A percentile compares a stretch with the other conserved stretches of the same genome.
phyloP scores from a whole-genome alignment of 1,140 invertebrate genomes.

The Aphidius gifuensis region DNA sequence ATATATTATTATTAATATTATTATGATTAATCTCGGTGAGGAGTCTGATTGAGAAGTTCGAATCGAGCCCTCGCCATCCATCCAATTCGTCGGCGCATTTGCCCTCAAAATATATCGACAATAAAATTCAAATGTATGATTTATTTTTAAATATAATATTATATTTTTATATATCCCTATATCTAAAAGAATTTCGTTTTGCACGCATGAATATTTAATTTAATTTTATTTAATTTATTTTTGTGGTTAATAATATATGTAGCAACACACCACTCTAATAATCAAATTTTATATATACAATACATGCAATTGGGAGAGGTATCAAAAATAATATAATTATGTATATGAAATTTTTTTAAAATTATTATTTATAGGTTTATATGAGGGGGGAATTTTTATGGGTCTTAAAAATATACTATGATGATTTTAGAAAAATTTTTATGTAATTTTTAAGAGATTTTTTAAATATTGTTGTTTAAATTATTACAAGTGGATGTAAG shows the following conservation, averaged over 20 bases:
- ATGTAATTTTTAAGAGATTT: no score
- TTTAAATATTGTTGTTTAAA: no score
- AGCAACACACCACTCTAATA: conserved; percentile 51
- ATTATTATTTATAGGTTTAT: no score
- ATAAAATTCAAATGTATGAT: no score
- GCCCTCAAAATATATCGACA: neutral
- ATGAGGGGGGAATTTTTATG: no score
- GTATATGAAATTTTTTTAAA: no score
- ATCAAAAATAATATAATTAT: neutral
- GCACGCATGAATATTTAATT: conserved; percentile 21
- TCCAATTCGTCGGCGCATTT: conserved; percentile 4
- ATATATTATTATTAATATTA: conserved; percentile 10
- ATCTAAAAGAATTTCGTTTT: conserved; percentile 32
- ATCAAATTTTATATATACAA: conserved; percentile 29
- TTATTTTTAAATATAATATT: no score
- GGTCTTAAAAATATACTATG: no score
- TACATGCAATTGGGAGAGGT: conserved; percentile 22
- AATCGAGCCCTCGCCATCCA: conserved; percentile 15
- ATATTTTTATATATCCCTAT: no score
- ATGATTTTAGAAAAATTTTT: no score
- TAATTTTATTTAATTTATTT: conserved; percentile 1
- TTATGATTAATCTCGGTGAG: neutral
- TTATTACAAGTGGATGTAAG: no score
- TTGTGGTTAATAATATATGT: conserved; percentile 45
- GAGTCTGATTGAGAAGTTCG: conserved; percentile 18